Base-by-base conservation (phyloP, 2,797 vertebrate species). In the Lithobates pipiens region DNA sequence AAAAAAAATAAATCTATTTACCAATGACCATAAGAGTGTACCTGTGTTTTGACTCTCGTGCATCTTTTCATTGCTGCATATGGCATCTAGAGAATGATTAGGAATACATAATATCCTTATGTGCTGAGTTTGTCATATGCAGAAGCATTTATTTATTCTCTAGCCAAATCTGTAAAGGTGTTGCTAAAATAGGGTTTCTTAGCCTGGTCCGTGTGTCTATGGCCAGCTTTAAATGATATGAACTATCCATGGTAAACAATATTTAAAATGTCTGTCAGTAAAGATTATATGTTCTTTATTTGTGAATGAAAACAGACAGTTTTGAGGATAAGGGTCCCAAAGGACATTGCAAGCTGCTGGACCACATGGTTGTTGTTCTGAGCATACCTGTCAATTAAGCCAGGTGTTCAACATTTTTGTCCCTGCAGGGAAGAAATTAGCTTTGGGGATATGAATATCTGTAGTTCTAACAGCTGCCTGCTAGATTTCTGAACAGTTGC, bases 281-380 rank as follows among this genome's bases (percentile, higher is more conserved):
- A 54, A 57, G 69, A 25, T n/a, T 39, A 16, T 44, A 57, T 57
- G 29, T 72, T 61, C 36, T 81, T 72, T 39, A 50, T 21, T 36
- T 39, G 79, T 32, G n/a, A 72, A 42, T 6, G 32, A 42, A 70
- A 67, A 71, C 27, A 80, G 77, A 25, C n/a, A 29, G 13, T 61
- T 32, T 81, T 57, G 79, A 42, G 54, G 68, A 68, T 73, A 72
- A 25, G 11, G 67, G 29, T 54, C 68, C 34, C 79, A 57, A 10
- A 80, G 78, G 79, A 73, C 32, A 21, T 18, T 63, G 13, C 23
- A 50, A 72, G 67, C 29, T 15, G 42, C 29, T 42, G 79, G 69
- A 72, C 50, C 21, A 36, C 32, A 73, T 72, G n/a, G 69, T 81
- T 80, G 78, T 72, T 81, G 27, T 81, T 27, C 69, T 61, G 50